A percentile compares a stretch with the other conserved stretches of the same genome.
These are phyloP conservation scores for Syrrhaptes paradoxus DNA, from an alignment of 2,113 vertebrate species.

Conservation along the genomic window DNA sequence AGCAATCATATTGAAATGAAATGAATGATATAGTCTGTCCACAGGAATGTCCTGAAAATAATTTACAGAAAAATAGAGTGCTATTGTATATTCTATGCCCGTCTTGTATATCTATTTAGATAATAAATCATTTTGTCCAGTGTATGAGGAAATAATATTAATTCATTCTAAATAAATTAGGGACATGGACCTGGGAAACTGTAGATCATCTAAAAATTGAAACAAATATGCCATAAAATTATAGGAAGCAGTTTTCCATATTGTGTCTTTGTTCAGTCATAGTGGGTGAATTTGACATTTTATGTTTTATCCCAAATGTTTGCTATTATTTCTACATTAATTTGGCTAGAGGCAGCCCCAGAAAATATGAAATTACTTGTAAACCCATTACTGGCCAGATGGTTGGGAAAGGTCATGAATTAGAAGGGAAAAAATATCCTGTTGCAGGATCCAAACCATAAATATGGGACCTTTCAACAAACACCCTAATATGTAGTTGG, in stretches of 20 bases:
- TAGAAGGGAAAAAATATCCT: background rate
- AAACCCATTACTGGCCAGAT: constrained; percentile 4
- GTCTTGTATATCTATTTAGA: background rate
- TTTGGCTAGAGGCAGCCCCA: background rate
- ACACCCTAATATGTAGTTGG: background rate
- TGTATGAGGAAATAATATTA: background rate
- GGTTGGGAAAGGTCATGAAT: constrained; percentile 2
- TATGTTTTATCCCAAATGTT: constrained; percentile 3
- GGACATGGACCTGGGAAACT: background rate
- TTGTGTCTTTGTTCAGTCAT: background rate
- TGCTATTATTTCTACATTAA: constrained; percentile 15
- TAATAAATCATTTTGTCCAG: background rate
- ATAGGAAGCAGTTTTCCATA: background rate
- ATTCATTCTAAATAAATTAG: background rate
- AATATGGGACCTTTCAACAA: constrained; percentile 23
- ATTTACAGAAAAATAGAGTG: background rate
- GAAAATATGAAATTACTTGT: constrained; percentile 28
- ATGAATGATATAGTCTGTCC: background rate
- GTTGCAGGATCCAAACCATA: constrained; percentile 12
- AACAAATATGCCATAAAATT: background rate
- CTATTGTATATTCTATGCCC: background rate
- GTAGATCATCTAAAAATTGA: background rate
- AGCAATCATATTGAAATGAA: background rate
- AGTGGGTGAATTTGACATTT: background rate
- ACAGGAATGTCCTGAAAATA: background rate